Conservation (phyloP, 2,888 invertebrate genomes). For the Apotomis turbidana region DNA sequence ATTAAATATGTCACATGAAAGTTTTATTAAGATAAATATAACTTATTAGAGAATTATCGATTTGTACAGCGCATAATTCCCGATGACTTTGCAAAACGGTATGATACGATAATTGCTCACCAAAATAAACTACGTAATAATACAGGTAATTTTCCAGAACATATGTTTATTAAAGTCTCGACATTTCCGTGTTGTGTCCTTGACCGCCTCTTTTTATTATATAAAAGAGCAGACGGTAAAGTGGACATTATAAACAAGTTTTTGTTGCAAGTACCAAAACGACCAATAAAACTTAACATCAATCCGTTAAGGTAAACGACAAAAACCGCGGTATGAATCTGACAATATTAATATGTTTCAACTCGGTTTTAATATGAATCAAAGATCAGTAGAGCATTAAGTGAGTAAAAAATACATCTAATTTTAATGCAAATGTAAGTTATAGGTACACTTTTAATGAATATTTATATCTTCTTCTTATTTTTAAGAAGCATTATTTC, state of each 20-base stretch:
- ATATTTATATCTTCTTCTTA: too few species aligned
- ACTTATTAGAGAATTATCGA: too few species aligned
- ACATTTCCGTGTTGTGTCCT: slow-evolving; percentile 26
- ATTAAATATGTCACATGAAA: too few species aligned
- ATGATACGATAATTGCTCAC: neutral
- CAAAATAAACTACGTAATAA: slow-evolving; percentile 4
- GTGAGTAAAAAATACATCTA: too few species aligned
- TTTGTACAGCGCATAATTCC: too few species aligned
- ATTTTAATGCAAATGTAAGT: too few species aligned
- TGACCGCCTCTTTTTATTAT: slow-evolving; percentile 34
- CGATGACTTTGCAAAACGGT: too few species aligned
- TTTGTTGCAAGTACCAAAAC: slow-evolving; percentile 9
- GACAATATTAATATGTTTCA: neutral
- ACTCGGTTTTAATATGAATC: too few species aligned
- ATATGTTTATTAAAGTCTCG: slow-evolving; percentile 14
- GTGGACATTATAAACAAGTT: slow-evolving; percentile 30
- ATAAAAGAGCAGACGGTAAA: slow-evolving; percentile 15
- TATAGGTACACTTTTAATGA: too few species aligned
- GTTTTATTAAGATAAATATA: too few species aligned
- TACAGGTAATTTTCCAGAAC: slow-evolving; percentile 5
- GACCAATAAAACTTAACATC: slow-evolving; percentile 13
- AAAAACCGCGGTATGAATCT: slow-evolving; percentile 1
- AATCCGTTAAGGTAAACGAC: slow-evolving; percentile 5
- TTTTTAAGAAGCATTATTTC: too few species aligned
- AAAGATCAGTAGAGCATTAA: too few species aligned